These are phyloP conservation scores for Ophion slaviceki DNA, from an alignment of 2,888 invertebrate genomes.

Conservation along the genomic window DNA sequence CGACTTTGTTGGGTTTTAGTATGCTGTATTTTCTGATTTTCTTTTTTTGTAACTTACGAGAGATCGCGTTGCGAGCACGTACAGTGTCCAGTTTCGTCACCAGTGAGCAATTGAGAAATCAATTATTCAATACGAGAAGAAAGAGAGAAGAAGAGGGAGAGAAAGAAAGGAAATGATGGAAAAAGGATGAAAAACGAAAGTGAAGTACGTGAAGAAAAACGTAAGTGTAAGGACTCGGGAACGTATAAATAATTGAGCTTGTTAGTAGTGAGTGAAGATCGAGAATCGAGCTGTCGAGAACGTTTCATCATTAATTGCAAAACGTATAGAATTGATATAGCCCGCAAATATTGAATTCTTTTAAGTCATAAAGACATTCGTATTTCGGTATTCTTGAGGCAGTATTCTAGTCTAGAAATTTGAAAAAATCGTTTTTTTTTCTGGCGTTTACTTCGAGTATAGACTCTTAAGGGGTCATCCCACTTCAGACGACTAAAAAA, in stretches of 20 bases:
- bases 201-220: no score
- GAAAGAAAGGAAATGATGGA: slow-evolving; percentile 15
- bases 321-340: no score
- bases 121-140: slow-evolving; percentile 71
- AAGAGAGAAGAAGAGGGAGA: slow-evolving; percentile 53
- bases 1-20: slow-evolving; percentile 12
- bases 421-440: no score
- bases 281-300: slow-evolving; percentile 46
- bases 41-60: slow-evolving; percentile 77
- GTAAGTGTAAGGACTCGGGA: background rate
- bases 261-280: slow-evolving; percentile 1
- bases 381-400: no score
- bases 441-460: no score
- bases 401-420: no score
- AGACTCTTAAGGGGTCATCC: no score
- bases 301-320: background rate
- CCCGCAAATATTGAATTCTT: no score
- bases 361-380: no score
- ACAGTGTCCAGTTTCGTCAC: slow-evolving; percentile 69
- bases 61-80: slow-evolving; percentile 71
- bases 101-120: slow-evolving; percentile 71
- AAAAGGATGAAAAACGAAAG: slow-evolving; percentile 8
- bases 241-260: background rate
- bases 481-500: no score
- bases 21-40: slow-evolving; percentile 5